Evolutionary conservation across 2,888 invertebrate genomes (phyloP).

Genomic region (Drosophila macrospina): DNA sequence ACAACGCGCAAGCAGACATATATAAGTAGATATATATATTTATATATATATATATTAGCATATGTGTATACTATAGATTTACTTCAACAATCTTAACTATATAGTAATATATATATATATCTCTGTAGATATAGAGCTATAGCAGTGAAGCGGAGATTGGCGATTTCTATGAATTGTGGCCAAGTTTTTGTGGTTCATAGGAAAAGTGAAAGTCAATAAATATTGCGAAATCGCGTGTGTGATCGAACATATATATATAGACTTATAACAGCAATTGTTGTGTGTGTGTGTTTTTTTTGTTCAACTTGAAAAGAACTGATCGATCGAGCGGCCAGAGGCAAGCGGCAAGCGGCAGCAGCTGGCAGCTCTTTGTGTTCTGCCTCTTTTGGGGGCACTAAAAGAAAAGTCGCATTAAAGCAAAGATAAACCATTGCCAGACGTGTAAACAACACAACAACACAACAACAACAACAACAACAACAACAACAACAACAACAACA

Average conservation of each 20-base stretch:
- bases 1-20: conserved; percentile 13
- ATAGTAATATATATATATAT: conserved; percentile 13
- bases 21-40: conserved; percentile 5
- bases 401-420: conserved; percentile 73
- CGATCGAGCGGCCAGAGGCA: conserved; percentile 21
- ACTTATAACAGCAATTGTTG: conserved; percentile 17
- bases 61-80: conserved; percentile 24
- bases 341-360: conserved; percentile 17
- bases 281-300: conserved; percentile 29
- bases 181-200: conserved; percentile 14
- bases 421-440: conserved; percentile 42
- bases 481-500: too few relatives aligned
- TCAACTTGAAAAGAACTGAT: conserved; percentile 52
- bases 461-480: too few relatives aligned
- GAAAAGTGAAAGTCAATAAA: conserved; percentile 69
- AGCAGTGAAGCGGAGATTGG: conserved; percentile 2
- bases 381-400: conserved; percentile 20
- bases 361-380: conserved; percentile 55
- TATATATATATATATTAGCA: conserved; percentile 1
- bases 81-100: conserved; percentile 15
- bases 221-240: conserved; percentile 77
- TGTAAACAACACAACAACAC: conserved; percentile 24
- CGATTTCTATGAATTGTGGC: neutral
- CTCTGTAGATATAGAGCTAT: conserved; percentile 2
- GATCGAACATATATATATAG: conserved; percentile 44